Conservation (phyloP, 1,140 invertebrate species). For the Sminthurides bifidus region DNA sequence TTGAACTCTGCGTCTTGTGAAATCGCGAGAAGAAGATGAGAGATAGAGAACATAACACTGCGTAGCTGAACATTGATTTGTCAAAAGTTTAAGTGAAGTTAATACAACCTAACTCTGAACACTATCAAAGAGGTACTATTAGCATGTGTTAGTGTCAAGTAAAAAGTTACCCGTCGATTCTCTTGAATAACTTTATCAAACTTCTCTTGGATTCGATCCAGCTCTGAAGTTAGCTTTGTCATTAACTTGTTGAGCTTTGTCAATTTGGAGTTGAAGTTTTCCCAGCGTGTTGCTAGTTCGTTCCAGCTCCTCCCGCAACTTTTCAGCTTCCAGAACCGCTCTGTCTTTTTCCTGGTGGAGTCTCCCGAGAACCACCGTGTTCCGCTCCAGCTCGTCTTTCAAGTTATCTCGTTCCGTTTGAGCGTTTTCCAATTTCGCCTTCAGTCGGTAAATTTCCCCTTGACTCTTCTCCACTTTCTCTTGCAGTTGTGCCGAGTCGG, state of each 20-base stretch:
- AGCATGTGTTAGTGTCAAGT: neutral
- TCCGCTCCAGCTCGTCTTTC: slow-evolving; percentile 76
- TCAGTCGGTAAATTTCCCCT: slow-evolving; percentile 83
- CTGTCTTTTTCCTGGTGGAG: slow-evolving; percentile 78
- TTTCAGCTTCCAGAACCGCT: slow-evolving; percentile 69
- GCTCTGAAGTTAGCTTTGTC: slow-evolving; percentile 20
- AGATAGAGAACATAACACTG: no score
- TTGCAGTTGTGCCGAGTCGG: slow-evolving; percentile 70
- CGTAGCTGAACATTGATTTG: no score
- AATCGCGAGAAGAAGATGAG: no score
- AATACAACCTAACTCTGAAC: no score
- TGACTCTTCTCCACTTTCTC: slow-evolving; percentile 87
- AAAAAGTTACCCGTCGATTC: slow-evolving; percentile 12
- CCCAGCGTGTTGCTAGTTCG: slow-evolving; percentile 73
- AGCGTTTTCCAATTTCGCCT: slow-evolving; percentile 85
- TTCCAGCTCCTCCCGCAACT: slow-evolving; percentile 79
- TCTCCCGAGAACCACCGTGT: slow-evolving; percentile 58
- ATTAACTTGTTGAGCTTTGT: slow-evolving; percentile 36
- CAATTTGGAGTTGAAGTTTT: slow-evolving; percentile 59
- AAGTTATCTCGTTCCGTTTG: slow-evolving; percentile 84
- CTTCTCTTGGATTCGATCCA: slow-evolving; percentile 23
- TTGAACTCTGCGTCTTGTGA: no score
- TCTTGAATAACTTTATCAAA: slow-evolving; percentile 18
- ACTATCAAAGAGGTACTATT: no score
- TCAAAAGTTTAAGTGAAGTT: no score